Base-by-base conservation (phyloP, 2,113 vertebrate genomes). In the Macrotis lagotis region DNA sequence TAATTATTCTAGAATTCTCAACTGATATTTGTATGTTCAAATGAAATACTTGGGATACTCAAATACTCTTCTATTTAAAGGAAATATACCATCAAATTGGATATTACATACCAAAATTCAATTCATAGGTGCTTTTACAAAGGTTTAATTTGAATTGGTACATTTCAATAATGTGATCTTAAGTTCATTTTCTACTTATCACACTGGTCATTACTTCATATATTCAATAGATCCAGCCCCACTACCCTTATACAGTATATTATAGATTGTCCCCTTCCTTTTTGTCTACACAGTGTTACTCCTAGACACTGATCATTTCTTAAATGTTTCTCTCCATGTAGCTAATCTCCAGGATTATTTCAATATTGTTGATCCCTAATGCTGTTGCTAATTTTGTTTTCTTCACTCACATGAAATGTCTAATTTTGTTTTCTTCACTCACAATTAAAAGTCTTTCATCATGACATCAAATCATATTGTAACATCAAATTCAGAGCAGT, bases 1-100 rank as follows among this genome's bases (percentile, higher is more conserved):
- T 50, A 91, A 92, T 91, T 88, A 92, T 25, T n/a, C 47, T 53
- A 59, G 48, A 89, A 89, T 89, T 93, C 5, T 59, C 16, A 83
- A 0, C 7, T 90, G 31, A 50, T 51, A 74, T 48, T 25, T 91
- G 31, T 2, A 89, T 28, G 2, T 66, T 89, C 31, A 90, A 37
- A 93, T 93, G 37, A 91, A 83, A 22, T 50, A 74, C 26, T 6
- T 31, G 2, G 89, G 31, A 3, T 12, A 24, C 31, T 53, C 28
- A 3, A 90, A 91, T 14, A 93, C 37, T 0, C 26, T 16, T 48
- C 31, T 88, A 47, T 55, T 52, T 11, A 88, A 28, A 50, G 24
- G 91, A 91, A 92, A 7, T 8, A 31, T 50, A 88, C 53, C 55
- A 91, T n/a, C 88, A 50, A 89, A 48, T 0, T 47, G 55, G 16